Percentiles rank a stretch among this genome's conserved stretches.
phyloP scores from a whole-genome alignment of 2,888 invertebrate species.

The Cylindroiulus punctatus region DNA sequence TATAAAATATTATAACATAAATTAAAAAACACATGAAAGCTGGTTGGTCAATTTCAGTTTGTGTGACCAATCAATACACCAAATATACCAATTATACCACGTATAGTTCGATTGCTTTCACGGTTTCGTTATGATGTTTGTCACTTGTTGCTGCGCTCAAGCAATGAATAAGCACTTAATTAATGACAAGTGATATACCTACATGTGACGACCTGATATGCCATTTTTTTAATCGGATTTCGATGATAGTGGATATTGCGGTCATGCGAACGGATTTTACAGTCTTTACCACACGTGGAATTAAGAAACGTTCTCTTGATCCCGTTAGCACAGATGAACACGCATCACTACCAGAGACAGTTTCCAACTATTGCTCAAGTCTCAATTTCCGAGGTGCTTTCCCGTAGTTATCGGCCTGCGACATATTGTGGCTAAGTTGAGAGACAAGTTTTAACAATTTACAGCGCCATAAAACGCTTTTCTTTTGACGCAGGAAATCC shows the following conservation, averaged over 20 bases:
- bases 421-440: background rate
- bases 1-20: too few relatives aligned
- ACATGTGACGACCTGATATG: too few relatives aligned
- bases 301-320: background rate
- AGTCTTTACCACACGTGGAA: background rate
- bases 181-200: background rate
- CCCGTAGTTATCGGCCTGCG: background rate
- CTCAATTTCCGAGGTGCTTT: background rate
- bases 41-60: too few relatives aligned
- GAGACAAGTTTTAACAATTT: conserved; percentile 36
- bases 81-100: too few relatives aligned
- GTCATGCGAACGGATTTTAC: background rate
- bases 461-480: conserved; percentile 38
- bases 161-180: background rate
- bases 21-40: too few relatives aligned
- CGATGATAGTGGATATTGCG: background rate
- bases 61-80: too few relatives aligned
- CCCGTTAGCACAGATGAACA: background rate
- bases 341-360: background rate
- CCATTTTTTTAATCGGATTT: background rate
- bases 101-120: too few relatives aligned
- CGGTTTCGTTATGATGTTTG: too few relatives aligned
- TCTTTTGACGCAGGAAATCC: conserved; percentile 42
- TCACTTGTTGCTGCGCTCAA: background rate
- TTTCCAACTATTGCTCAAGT: background rate